Evolutionary conservation across 2,888 invertebrate genomes (phyloP).

Genomic region (Agrochola circellaris): DNA sequence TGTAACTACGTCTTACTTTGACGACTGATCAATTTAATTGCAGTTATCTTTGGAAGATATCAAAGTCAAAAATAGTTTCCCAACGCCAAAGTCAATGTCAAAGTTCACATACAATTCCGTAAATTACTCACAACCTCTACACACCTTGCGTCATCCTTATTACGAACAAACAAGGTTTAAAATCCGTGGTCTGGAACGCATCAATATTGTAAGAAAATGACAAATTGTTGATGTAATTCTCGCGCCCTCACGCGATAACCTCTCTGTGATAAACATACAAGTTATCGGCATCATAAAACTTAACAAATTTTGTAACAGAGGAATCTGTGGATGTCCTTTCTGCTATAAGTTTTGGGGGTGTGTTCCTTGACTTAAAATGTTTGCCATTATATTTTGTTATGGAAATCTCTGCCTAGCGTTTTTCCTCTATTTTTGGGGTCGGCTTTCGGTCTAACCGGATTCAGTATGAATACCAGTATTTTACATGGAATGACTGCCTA

Average conservation of each 20-base stretch:
- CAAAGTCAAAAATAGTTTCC: conserved; percentile 42
- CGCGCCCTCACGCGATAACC: conserved; percentile 60
- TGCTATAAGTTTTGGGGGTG: conserved; percentile 7
- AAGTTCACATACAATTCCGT: conserved; percentile 37
- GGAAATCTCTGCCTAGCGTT: not conserved
- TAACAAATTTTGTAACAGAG: conserved; percentile 47
- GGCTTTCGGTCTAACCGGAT: not conserved
- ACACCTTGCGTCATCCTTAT: conserved; percentile 5
- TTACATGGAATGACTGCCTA: not conserved
- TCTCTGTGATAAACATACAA: conserved; percentile 25
- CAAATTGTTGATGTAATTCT: conserved; percentile 57
- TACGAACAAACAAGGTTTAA: not conserved
- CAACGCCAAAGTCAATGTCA: conserved; percentile 54
- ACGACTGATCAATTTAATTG: conserved; percentile 26
- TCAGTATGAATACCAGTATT: not conserved
- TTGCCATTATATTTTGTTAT: not conserved
- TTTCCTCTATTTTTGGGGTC: not conserved
- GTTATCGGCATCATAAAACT: conserved; percentile 42
- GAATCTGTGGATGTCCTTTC: conserved; percentile 19
- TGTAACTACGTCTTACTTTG: conserved; percentile 22
- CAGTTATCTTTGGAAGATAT: conserved; percentile 36
- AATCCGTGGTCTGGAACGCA: not conserved
- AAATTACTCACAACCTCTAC: not conserved
- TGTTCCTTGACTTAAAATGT: not conserved
- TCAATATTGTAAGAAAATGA: conserved; percentile 2